These are phyloP conservation scores for Pammene fasciana DNA, from an alignment of 2,888 invertebrate genomes.

Conservation along the genomic window DNA sequence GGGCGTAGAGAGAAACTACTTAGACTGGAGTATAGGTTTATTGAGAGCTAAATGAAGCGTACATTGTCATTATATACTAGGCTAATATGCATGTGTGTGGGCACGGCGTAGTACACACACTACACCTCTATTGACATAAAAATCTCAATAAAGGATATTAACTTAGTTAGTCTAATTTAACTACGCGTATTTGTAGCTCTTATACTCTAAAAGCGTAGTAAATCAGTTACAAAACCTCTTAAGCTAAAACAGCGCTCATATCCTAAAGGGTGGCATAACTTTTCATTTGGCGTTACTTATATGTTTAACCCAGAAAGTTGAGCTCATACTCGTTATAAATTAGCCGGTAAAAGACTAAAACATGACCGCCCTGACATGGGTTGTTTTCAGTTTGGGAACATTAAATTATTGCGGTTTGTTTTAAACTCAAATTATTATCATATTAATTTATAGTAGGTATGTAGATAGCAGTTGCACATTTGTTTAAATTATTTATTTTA, in stretches of 20 bases:
- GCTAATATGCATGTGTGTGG: too few species aligned
- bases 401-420: slow-evolving; percentile 37
- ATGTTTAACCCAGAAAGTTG: slow-evolving; percentile 37
- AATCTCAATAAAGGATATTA: too few species aligned
- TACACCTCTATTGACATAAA: too few species aligned
- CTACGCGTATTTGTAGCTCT: not conserved
- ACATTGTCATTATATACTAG: too few species aligned
- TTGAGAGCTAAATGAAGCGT: too few species aligned
- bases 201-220: slow-evolving; percentile 1
- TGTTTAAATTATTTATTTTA: too few species aligned
- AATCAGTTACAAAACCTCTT: slow-evolving; percentile 24
- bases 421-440: slow-evolving; percentile 9
- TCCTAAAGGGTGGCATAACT: slow-evolving; percentile 56
- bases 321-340: slow-evolving; percentile 43
- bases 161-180: too few species aligned
- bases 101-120: too few species aligned
- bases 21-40: too few species aligned
- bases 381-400: slow-evolving; percentile 38
- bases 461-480: not conserved
- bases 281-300: slow-evolving; percentile 50
- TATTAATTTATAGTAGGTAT: slow-evolving; percentile 20
- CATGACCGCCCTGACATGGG: slow-evolving; percentile 43
- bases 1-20: too few species aligned
- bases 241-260: slow-evolving; percentile 40
- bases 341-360: slow-evolving; percentile 45